Conservation (phyloP, 2,888 invertebrate species). For the Aspidiotus destructor region DNA sequence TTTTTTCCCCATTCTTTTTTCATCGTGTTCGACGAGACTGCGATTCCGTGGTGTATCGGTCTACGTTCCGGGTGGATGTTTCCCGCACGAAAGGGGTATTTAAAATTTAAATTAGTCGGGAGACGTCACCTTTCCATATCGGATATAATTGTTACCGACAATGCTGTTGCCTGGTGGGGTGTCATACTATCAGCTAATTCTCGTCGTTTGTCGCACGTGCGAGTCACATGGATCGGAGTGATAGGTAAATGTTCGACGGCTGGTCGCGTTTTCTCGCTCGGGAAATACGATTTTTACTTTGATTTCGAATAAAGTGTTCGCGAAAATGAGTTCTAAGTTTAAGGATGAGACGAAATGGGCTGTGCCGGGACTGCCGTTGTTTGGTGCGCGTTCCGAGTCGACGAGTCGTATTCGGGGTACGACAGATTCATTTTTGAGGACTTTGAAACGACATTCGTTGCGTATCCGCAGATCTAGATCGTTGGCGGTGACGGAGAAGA, state of each 20-base stretch:
- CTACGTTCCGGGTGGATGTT: too few relatives aligned
- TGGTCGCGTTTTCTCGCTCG: background rate
- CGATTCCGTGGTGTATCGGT: too few relatives aligned
- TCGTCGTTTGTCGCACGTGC: slow-evolving; percentile 5
- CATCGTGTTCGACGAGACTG: background rate
- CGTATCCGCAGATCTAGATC: slow-evolving; percentile 67
- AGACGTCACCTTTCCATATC: too few relatives aligned
- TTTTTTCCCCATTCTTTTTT: slow-evolving; percentile 13
- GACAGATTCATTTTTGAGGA: slow-evolving; percentile 58
- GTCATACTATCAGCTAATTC: background rate
- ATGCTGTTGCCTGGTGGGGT: background rate
- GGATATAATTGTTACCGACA: too few relatives aligned
- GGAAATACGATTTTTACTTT: background rate
- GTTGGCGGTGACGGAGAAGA: slow-evolving; percentile 57
- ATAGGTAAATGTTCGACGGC: background rate
- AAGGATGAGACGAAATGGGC: slow-evolving; percentile 55
- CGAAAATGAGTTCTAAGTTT: slow-evolving; percentile 8
- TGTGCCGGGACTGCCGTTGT: slow-evolving; percentile 46
- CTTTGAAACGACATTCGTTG: slow-evolving; percentile 59
- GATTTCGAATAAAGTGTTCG: background rate
- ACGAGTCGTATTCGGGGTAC: slow-evolving; percentile 33
- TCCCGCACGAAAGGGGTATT: too few relatives aligned
- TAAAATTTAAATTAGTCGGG: too few relatives aligned
- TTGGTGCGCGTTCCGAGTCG: slow-evolving; percentile 54
- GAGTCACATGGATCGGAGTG: background rate